These are phyloP conservation scores for Muscidifurax raptorellus DNA, from an alignment of 1,140 invertebrate species.

Conservation along the genomic window DNA sequence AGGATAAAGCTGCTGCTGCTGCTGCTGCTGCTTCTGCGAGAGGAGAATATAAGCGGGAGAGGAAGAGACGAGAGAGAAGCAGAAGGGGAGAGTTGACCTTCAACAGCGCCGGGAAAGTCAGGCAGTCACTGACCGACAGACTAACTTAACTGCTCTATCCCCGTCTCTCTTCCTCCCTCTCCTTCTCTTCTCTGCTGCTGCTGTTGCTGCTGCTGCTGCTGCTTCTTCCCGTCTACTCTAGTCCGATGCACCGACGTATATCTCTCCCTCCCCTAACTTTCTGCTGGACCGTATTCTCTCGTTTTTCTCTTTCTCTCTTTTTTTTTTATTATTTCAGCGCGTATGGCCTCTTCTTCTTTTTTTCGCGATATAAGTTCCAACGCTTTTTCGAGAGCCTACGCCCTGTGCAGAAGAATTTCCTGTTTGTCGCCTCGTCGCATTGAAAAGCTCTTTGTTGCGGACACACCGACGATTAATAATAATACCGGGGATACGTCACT, in stretches of 20 bases:
- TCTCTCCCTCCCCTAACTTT: conserved; percentile 28
- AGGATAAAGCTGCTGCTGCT: conserved; percentile 19
- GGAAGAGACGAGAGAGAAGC: conserved; percentile 53
- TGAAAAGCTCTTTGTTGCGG: neutral
- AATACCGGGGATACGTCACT: too few relatives aligned
- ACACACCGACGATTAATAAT: too few relatives aligned
- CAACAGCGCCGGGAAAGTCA: conserved; percentile 75
- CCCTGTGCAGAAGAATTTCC: neutral
- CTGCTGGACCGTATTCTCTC: conserved; percentile 35
- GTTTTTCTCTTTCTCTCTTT: neutral
- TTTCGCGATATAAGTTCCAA: neutral
- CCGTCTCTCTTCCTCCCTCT: conserved; percentile 62
- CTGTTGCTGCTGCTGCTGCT: conserved; percentile 46
- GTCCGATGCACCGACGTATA: conserved; percentile 68
- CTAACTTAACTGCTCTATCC: conserved; percentile 76
- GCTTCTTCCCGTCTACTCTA: conserved; percentile 53
- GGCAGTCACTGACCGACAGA: conserved; percentile 76
- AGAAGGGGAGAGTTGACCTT: conserved; percentile 69
- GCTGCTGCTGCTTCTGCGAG: neutral
- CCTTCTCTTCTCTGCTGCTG: conserved; percentile 34
- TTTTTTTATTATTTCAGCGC: neutral
- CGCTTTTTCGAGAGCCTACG: neutral
- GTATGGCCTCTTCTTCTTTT: neutral
- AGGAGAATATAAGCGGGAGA: conserved; percentile 48
- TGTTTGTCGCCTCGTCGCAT: neutral